Conservation (phyloP, 2,797 vertebrate genomes). For the Craterocephalus amniculus region DNA sequence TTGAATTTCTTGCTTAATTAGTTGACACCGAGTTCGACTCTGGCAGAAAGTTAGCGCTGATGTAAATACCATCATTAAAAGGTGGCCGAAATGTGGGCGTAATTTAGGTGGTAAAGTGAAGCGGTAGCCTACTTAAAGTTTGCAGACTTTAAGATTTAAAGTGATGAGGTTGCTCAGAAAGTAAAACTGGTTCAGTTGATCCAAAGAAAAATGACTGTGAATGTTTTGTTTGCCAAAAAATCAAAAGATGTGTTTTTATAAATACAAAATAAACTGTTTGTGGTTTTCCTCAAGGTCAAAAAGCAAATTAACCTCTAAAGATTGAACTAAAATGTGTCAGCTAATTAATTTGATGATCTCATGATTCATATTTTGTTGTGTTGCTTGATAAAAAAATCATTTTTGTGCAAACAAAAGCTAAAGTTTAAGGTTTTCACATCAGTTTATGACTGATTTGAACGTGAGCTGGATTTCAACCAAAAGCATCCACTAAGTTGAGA, state of each 20-base stretch:
- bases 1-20: slow-evolving; percentile 75
- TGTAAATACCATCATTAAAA: slow-evolving; percentile 58
- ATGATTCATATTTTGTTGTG: background rate
- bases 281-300: slow-evolving; percentile 1
- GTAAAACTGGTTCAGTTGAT: background rate
- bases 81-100: slow-evolving; percentile 40
- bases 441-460: background rate
- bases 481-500: background rate
- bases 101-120: slow-evolving; percentile 53
- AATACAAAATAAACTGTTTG: background rate
- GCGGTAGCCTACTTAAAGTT: slow-evolving; percentile 27
- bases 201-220: background rate
- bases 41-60: slow-evolving; percentile 39
- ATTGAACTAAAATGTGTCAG: background rate
- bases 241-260: background rate
- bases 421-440: background rate
- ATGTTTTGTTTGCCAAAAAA: background rate
- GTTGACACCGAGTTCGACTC: slow-evolving; percentile 59
- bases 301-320: background rate
- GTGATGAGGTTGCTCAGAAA: slow-evolving; percentile 1
- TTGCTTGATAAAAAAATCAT: background rate
- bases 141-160: slow-evolving; percentile 37
- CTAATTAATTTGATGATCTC: slow-evolving; percentile 8
- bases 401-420: background rate
- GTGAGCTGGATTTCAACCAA: background rate